Percentiles rank a stretch among this genome's conserved stretches.
Conservation (phyloP, 2,888 invertebrate species). For the Brachyptera putata region DNA sequence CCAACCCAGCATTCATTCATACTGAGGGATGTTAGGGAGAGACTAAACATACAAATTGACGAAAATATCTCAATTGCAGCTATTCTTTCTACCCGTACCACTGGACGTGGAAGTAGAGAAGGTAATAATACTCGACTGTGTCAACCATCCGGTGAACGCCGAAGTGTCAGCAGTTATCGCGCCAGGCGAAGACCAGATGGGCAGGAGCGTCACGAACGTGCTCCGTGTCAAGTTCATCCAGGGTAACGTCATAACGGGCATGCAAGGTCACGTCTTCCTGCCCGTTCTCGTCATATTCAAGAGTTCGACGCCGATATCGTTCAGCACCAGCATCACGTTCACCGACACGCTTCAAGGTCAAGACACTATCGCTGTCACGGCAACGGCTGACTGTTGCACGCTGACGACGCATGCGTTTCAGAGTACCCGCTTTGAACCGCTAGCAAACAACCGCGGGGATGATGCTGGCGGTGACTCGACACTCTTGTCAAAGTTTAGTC, state of each 20-base stretch:
- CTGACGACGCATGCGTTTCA: conserved; percentile 18
- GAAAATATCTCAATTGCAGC: conserved; percentile 34
- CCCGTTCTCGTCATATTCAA: conserved; percentile 27
- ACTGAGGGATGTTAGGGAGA: too few relatives aligned
- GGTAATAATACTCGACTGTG: conserved; percentile 35
- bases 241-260: neutral
- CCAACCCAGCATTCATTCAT: too few relatives aligned
- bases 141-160: neutral
- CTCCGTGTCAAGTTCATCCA: neutral
- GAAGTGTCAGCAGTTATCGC: neutral
- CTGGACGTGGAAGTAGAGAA: conserved; percentile 36
- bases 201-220: neutral
- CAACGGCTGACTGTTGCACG: conserved; percentile 5
- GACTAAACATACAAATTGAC: too few relatives aligned
- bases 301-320: conserved; percentile 14
- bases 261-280: neutral
- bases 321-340: conserved; percentile 7
- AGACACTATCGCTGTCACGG: conserved; percentile 1
- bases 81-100: conserved; percentile 42
- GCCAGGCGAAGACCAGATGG: neutral
- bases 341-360: neutral
- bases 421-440: neutral
- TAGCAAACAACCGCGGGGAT: neutral
- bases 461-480: neutral
- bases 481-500: too few relatives aligned